Base-by-base conservation (phyloP, 1,140 invertebrate genomes). In the Elysia chlorotica region DNA sequence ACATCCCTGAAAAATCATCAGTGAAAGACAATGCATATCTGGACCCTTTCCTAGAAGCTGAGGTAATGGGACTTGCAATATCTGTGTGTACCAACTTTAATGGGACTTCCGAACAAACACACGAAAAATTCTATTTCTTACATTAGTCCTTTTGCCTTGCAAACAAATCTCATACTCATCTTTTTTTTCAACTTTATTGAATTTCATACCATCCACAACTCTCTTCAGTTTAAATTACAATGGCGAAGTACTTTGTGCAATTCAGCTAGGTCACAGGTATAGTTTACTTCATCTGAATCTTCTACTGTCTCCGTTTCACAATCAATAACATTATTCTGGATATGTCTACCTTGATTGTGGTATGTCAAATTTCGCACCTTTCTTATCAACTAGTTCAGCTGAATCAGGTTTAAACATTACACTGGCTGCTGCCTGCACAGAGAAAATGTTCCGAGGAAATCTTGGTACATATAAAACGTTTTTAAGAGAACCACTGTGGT, bases 391-490 rank as follows among this genome's bases (percentile, higher is more conserved):
- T 35, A 59, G 56, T 59, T 59, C 6, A 59, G 56, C 56, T 6
- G 10, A 59, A 30, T 59, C 10, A 6, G 10, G 17, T 23, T 59
- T 6, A 28, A 59, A 59, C 25, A 17, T 10, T 17, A 19, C 56
- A 10, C 6, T 17, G 4, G 67, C 66, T 14, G 68, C 68, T 62
- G 68, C 73, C 3, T 38, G 66, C 35, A 74, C 73, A 19, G 73
- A 74, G 36, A 74, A 71, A 21, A 74, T 74, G 31, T 74, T 59
- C 38, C 62, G 67, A 3, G 25, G 25, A 35, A 73, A 76, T 23
- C 37, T 53, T 62, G 75, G 75, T 10, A 76, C 66, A 71, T 63
- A 76, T 30, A 76, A 48, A n/a, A 66, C 66, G 37, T 75, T 72
- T 67, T 6, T 36, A n/a, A 73, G 59, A 2, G 28, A 68, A 3